These are phyloP conservation scores for Crocidura indochinensis DNA, from an alignment of 2,797 vertebrate species.

Conservation along the genomic window DNA sequence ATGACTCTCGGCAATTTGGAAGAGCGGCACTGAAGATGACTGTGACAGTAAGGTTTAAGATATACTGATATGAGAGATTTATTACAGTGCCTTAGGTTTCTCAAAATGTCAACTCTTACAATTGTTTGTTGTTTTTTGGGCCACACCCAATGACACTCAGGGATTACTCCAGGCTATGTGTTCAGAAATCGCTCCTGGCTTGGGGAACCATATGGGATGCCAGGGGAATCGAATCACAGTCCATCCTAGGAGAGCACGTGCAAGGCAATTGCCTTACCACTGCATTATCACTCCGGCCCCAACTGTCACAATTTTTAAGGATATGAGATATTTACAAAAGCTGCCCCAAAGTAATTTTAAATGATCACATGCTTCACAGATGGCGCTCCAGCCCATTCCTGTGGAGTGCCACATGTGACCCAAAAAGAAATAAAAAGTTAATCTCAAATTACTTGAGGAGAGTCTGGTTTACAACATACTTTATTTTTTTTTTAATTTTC, in stretches of 20 bases:
- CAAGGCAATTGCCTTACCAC: no score
- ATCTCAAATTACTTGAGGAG: neutral
- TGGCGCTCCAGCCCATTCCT: no score
- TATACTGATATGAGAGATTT: conserved; percentile 5
- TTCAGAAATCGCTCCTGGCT: no score
- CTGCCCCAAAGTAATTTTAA: conserved; percentile 75
- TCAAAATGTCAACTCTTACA: conserved; percentile 64
- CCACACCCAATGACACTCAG: no score
- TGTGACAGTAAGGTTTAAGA: neutral
- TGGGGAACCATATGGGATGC: no score
- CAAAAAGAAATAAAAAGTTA: no score
- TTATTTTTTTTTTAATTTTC: conserved; percentile 54
- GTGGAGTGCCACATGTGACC: no score
- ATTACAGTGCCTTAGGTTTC: conserved; percentile 49
- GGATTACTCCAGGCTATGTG: no score
- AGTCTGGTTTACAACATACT: conserved; percentile 39
- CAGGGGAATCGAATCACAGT: no score
- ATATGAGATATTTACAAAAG: conserved; percentile 64
- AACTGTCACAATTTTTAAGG: neutral
- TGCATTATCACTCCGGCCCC: no score
- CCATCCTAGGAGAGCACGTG: no score
- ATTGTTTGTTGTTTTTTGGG: conserved; percentile 32
- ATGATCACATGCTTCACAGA: neutral
- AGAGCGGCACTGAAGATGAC: neutral
- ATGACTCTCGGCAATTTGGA: neutral